phyloP scores from a whole-genome alignment of 2,797 vertebrate genomes.

The Varecia variegata region DNA sequence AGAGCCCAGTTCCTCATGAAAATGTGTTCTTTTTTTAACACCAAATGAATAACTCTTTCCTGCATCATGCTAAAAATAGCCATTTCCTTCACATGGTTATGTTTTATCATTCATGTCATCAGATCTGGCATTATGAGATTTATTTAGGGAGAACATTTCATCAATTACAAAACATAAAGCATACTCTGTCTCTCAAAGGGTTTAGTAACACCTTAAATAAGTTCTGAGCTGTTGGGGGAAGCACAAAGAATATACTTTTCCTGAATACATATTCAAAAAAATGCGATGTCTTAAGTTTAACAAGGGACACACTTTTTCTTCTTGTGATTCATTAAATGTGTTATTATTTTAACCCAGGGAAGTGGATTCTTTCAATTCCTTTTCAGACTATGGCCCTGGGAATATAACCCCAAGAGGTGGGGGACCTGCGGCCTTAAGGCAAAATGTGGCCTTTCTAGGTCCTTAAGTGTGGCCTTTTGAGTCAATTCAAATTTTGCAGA shows the following conservation, averaged over 20 bases:
- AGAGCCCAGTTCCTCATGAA: constrained; percentile 65
- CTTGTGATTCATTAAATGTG: neutral
- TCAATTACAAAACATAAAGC: constrained; percentile 78
- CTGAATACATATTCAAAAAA: constrained; percentile 22
- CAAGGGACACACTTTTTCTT: neutral
- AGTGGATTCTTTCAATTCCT: constrained; percentile 35
- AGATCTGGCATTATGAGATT: constrained; percentile 78
- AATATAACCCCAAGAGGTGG: neutral
- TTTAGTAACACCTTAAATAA: constrained; percentile 69
- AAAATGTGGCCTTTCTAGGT: too few relatives aligned
- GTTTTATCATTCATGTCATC: constrained; percentile 82
- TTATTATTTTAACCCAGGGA: neutral
- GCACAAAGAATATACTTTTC: constrained; percentile 20
- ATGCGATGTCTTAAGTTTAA: neutral
- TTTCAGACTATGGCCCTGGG: constrained; percentile 8
- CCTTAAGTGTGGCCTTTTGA: too few relatives aligned
- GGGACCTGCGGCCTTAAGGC: too few relatives aligned
- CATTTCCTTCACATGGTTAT: constrained; percentile 72
- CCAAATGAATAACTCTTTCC: constrained; percentile 73
- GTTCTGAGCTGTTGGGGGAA: constrained; percentile 50
- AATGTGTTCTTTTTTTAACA: constrained; percentile 77
- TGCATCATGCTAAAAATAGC: constrained; percentile 77
- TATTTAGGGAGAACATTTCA: constrained; percentile 81
- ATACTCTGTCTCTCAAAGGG: constrained; percentile 59
- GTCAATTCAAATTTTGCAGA: too few relatives aligned